Conservation (phyloP, 2,888 invertebrate species). For the Himalopsyche tibetana region DNA sequence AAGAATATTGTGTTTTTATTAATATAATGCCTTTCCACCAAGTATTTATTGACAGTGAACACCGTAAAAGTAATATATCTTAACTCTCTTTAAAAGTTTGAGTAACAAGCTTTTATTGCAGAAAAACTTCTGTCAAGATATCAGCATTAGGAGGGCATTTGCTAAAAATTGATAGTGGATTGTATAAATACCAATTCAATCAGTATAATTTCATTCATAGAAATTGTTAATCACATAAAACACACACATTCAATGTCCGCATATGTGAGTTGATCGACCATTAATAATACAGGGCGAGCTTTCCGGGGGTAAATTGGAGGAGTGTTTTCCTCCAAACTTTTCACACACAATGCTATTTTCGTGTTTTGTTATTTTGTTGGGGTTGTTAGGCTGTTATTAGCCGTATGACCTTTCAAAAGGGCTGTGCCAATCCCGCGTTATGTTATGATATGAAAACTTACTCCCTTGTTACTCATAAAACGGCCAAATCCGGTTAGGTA, state of each 20-base stretch:
- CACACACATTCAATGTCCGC: neutral
- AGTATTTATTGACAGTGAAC: too few relatives aligned
- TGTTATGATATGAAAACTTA: conserved; percentile 21
- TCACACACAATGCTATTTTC: neutral
- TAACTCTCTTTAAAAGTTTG: too few relatives aligned
- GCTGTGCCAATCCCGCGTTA: conserved; percentile 34
- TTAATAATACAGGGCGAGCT: neutral
- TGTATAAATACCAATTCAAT: too few relatives aligned
- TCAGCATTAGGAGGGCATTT: too few relatives aligned
- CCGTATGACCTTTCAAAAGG: conserved; percentile 8
- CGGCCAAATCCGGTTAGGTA: neutral
- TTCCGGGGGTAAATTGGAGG: neutral
- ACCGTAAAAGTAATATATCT: too few relatives aligned
- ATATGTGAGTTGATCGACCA: neutral
- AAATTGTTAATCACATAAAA: neutral
- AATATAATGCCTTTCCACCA: too few relatives aligned
- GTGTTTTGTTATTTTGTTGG: conserved; percentile 12
- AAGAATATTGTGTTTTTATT: too few relatives aligned
- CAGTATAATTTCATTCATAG: neutral
- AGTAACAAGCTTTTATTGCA: too few relatives aligned
- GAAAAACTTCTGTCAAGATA: too few relatives aligned
- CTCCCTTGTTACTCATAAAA: conserved; percentile 18
- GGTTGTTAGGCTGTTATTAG: neutral
- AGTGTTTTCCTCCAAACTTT: neutral
- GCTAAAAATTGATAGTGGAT: too few relatives aligned